These are phyloP conservation scores for Melitaea cinxia DNA, from an alignment of 1,140 invertebrate species.

Conservation along the genomic window DNA sequence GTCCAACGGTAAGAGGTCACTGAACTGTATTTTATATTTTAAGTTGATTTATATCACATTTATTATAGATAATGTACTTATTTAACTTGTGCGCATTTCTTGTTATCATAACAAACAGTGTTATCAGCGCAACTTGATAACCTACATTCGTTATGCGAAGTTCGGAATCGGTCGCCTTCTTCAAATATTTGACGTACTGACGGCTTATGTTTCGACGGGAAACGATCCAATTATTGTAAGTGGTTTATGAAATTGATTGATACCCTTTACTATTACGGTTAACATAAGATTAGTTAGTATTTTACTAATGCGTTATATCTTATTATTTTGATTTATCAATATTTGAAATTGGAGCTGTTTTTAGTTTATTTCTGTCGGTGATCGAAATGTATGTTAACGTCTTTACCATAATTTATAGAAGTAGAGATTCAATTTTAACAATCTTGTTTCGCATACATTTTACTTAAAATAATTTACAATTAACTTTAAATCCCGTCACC, in stretches of 20 bases:
- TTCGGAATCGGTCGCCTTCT: conserved; percentile 31
- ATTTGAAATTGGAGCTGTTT: too few relatives aligned
- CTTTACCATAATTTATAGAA: too few relatives aligned
- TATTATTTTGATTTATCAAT: too few relatives aligned
- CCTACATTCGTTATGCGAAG: conserved; percentile 43
- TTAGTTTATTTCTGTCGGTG: too few relatives aligned
- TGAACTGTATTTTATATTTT: conserved; percentile 1
- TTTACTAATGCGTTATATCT: too few relatives aligned
- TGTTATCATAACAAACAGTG: conserved; percentile 38
- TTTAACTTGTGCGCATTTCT: conserved; percentile 22
- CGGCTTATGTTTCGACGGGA: conserved; percentile 24
- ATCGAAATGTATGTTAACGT: too few relatives aligned
- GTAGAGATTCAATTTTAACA: too few relatives aligned
- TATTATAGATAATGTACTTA: conserved; percentile 3
- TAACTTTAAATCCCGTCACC: too few relatives aligned
- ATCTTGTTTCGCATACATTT: too few relatives aligned
- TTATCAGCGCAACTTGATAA: conserved; percentile 47
- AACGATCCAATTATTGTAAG: conserved; percentile 30
- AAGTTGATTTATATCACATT: conserved; percentile 1
- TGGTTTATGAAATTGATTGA: conserved; percentile 12
- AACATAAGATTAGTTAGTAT: too few relatives aligned
- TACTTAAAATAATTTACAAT: too few relatives aligned
- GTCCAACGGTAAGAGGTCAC: neutral
- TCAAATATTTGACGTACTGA: conserved; percentile 41
- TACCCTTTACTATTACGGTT: neutral